phyloP scores from a whole-genome alignment of 2,888 invertebrate species.

The Stegana nigrithorax region DNA sequence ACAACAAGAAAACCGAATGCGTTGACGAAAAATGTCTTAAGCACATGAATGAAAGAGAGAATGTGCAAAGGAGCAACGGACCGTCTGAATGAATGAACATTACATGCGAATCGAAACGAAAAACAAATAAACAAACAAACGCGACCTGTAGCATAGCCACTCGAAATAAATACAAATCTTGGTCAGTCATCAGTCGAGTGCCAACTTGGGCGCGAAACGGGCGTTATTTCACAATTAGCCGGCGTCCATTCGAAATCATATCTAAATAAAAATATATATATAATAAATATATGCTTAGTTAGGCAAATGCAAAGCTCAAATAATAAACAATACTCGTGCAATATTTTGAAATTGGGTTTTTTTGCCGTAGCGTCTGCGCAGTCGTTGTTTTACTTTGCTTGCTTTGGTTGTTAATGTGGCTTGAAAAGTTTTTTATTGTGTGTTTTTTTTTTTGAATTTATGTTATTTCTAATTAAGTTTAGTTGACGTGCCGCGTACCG shows the following conservation, averaged over 20 bases:
- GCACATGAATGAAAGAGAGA: slow-evolving; percentile 12
- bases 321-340: not conserved
- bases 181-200: slow-evolving; percentile 33
- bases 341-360: slow-evolving; percentile 5
- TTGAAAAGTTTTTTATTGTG: no score
- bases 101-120: no score
- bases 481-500: not conserved
- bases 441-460: slow-evolving; percentile 18
- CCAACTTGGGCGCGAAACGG: slow-evolving; percentile 54
- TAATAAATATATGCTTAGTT: slow-evolving; percentile 17
- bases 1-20: slow-evolving; percentile 26
- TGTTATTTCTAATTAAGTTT: not conserved
- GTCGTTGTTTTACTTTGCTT: no score
- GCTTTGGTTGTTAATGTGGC: no score
- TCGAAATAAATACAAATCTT: slow-evolving; percentile 27
- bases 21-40: slow-evolving; percentile 25
- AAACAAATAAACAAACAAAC: slow-evolving; percentile 10
- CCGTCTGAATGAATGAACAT: no score
- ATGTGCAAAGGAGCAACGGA: not conserved
- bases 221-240: slow-evolving; percentile 23
- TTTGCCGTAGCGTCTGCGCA: no score
- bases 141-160: no score
- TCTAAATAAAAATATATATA: no score
- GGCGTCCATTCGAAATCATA: not conserved
- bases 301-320: no score